A percentile compares a stretch with the other conserved stretches of the same genome.
These are phyloP conservation scores for Eupithecia inturbata DNA, from an alignment of 2,888 invertebrate species.

Conservation along the genomic window DNA sequence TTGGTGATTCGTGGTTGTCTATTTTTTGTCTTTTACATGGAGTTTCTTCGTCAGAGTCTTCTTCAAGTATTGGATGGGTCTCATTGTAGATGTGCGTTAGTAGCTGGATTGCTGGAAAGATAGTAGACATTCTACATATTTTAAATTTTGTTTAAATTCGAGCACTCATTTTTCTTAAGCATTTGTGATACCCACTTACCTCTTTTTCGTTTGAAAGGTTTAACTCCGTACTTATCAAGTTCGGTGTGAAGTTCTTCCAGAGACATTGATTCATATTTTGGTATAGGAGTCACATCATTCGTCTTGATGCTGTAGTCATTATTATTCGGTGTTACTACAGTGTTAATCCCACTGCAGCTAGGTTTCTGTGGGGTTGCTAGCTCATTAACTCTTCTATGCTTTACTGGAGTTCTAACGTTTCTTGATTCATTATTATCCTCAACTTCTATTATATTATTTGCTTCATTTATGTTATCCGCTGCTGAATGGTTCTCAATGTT, in stretches of 20 bases:
- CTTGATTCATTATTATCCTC: conserved; percentile 8
- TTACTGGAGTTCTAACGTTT: conserved; percentile 46
- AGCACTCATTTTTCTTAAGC: not conserved
- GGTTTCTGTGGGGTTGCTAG: conserved; percentile 46
- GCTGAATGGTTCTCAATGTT: conserved; percentile 28
- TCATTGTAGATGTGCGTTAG: conserved; percentile 87
- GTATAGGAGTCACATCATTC: conserved; percentile 83
- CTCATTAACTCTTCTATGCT: conserved; percentile 48
- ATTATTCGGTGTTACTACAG: conserved; percentile 68
- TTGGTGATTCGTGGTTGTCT: conserved; percentile 45
- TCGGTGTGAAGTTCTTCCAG: conserved; percentile 84
- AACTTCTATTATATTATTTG: conserved; percentile 13
- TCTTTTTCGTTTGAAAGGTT: conserved; percentile 86
- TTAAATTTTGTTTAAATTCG: not conserved
- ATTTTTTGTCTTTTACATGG: conserved; percentile 63
- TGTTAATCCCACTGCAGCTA: conserved; percentile 37
- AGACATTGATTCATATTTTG: conserved; percentile 83
- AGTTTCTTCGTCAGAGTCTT: conserved; percentile 51
- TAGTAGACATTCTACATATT: not conserved
- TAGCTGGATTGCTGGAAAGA: conserved; percentile 83
- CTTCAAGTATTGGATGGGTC: conserved; percentile 85
- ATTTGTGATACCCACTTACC: conserved; percentile 55
- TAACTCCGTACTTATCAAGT: conserved; percentile 86
- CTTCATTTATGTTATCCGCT: conserved; percentile 13
- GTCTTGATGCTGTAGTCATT: conserved; percentile 81